These are phyloP conservation scores for Xylocampa areola DNA, from an alignment of 2,888 invertebrate genomes.

Conservation along the genomic window DNA sequence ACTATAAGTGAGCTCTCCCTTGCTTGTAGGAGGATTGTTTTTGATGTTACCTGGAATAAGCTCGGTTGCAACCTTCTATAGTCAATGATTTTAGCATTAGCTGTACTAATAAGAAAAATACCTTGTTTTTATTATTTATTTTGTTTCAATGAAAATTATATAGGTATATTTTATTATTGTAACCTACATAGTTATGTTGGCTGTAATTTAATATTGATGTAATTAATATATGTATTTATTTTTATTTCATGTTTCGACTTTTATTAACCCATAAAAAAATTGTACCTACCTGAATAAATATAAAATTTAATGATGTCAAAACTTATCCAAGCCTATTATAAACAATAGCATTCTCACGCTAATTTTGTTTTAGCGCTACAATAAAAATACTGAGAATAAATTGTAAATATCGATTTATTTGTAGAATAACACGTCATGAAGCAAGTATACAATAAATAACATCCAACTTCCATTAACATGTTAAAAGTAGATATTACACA, in stretches of 20 bases:
- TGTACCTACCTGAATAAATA: not conserved
- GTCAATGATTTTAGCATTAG: constrained; percentile 87
- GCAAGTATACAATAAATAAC: constrained; percentile 59
- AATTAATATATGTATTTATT: constrained; percentile 91
- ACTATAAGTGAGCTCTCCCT: constrained; percentile 86
- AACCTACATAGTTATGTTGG: constrained; percentile 89
- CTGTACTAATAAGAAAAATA: constrained; percentile 85
- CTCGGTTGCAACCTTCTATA: constrained; percentile 83
- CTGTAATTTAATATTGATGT: constrained; percentile 90
- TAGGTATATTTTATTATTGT: constrained; percentile 90
- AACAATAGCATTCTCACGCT: not conserved
- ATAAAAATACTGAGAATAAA: constrained; percentile 26
- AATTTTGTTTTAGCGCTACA: not conserved
- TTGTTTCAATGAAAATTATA: constrained; percentile 89
- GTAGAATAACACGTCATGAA: constrained; percentile 55
- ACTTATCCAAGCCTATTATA: not conserved
- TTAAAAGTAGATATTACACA: constrained; percentile 50
- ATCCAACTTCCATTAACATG: constrained; percentile 53
- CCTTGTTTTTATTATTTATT: constrained; percentile 90
- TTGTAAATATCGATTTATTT: constrained; percentile 58
- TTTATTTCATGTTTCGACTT: constrained; percentile 86
- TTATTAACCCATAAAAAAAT: constrained; percentile 60
- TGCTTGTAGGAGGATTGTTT: constrained; percentile 87
- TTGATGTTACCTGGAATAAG: constrained; percentile 86
- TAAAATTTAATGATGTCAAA: too few species aligned